phyloP scores from a whole-genome alignment of 1,140 invertebrate genomes.

The Ceratosolen fusciceps region DNA sequence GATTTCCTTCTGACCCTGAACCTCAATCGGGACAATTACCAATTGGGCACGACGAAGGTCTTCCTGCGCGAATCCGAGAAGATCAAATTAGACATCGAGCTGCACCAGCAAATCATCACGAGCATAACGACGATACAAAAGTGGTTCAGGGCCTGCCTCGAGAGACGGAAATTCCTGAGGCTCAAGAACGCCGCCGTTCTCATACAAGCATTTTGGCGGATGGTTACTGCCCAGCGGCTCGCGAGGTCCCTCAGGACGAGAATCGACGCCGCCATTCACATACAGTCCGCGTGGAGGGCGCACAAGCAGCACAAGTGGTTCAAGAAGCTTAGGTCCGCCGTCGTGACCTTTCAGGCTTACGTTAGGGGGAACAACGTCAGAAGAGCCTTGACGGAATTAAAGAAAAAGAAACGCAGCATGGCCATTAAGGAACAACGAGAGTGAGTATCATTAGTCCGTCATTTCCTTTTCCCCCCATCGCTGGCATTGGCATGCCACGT shows the following conservation, averaged over 20 bases:
- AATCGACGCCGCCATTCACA: slow-evolving; percentile 78
- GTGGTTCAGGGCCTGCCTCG: slow-evolving; percentile 89
- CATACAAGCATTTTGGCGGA: slow-evolving; percentile 84
- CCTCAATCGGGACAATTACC: slow-evolving; percentile 90
- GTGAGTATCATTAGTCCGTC: slow-evolving; percentile 53
- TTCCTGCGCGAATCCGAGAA: slow-evolving; percentile 96
- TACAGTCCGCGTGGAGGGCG: slow-evolving; percentile 84
- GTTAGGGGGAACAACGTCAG: slow-evolving; percentile 77
- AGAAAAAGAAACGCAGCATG: slow-evolving; percentile 59
- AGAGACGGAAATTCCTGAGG: slow-evolving; percentile 82
- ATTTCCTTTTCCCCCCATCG: neutral
- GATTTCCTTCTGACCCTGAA: slow-evolving; percentile 85
- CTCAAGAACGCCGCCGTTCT: slow-evolving; percentile 81
- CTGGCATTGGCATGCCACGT: too few species aligned
- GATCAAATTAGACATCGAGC: slow-evolving; percentile 88
- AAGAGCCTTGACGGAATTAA: slow-evolving; percentile 69
- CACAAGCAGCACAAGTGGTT: slow-evolving; percentile 79
- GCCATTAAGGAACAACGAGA: slow-evolving; percentile 71
- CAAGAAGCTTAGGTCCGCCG: slow-evolving; percentile 74
- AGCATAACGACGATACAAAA: slow-evolving; percentile 92
- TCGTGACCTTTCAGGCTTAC: slow-evolving; percentile 82
- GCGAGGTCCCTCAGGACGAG: slow-evolving; percentile 63
- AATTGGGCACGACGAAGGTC: slow-evolving; percentile 90
- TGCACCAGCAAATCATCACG: slow-evolving; percentile 95
- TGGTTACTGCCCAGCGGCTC: slow-evolving; percentile 73